Conservation (phyloP, 2,797 vertebrate genomes). For the Mus caroli region DNA sequence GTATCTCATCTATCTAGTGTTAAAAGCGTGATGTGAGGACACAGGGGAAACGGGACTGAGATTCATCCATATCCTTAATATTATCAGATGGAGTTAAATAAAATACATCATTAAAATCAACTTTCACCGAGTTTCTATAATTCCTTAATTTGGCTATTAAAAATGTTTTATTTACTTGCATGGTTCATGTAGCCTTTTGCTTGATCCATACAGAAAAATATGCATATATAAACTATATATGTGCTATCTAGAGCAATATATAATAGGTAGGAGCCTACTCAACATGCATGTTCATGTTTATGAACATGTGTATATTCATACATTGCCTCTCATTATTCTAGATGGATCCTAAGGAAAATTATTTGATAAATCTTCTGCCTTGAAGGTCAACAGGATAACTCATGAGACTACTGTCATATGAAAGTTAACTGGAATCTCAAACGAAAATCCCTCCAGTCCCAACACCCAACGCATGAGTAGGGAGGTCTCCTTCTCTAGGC, state of each 20-base stretch:
- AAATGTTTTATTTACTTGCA: neutral
- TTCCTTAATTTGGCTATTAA: neutral
- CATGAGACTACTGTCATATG: neutral
- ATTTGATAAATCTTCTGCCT: slow-evolving; percentile 33
- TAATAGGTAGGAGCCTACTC: neutral
- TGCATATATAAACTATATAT: neutral
- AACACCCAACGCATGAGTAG: neutral
- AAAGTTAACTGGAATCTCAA: slow-evolving; percentile 46
- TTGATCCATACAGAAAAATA: neutral
- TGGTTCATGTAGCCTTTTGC: neutral
- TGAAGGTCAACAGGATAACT: slow-evolving; percentile 52
- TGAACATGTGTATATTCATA: neutral
- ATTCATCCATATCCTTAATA: neutral
- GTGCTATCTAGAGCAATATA: neutral
- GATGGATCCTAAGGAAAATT: slow-evolving; percentile 9
- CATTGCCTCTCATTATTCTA: slow-evolving; percentile 1
- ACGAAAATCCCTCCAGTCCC: slow-evolving; percentile 29
- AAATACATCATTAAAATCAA: slow-evolving; percentile 52
- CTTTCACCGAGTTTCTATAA: neutral
- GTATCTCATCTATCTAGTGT: too few species aligned
- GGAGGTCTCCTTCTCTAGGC: neutral
- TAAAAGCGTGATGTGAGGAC: neutral
- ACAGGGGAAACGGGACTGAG: neutral
- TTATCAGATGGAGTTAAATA: neutral
- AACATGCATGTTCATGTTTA: neutral